These are phyloP conservation scores for Astyanax mexicanus DNA, from an alignment of 2,797 vertebrate genomes.

Conservation along the genomic window DNA sequence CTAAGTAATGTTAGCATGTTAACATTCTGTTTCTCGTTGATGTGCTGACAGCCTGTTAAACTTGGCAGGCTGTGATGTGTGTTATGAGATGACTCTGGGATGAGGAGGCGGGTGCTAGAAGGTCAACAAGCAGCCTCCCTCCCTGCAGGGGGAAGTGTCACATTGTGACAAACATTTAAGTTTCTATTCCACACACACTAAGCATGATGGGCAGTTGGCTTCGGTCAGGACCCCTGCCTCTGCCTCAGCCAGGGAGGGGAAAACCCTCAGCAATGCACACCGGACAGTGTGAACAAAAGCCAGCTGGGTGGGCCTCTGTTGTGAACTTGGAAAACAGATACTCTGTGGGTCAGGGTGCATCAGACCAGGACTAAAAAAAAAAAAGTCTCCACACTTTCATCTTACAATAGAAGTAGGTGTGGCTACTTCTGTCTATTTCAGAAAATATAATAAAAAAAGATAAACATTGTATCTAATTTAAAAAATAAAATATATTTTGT, in stretches of 20 bases:
- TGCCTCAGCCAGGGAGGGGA: conserved; percentile 1
- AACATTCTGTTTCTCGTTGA: conserved; percentile 20
- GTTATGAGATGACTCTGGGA: conserved; percentile 32
- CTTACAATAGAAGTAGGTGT: neutral
- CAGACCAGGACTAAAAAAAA: neutral
- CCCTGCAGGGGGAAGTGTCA: conserved; percentile 28
- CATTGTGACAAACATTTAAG: conserved; percentile 36
- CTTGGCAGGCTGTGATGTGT: conserved; percentile 47
- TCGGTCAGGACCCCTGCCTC: conserved; percentile 8
- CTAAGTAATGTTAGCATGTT: conserved; percentile 8
- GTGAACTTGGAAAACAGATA: conserved; percentile 32
- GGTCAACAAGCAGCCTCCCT: conserved; percentile 40
- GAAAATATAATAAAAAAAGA: neutral
- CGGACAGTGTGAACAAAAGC: conserved; percentile 25
- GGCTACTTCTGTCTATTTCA: neutral
- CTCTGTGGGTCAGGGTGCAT: conserved; percentile 10
- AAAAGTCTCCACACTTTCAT: neutral
- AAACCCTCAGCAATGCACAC: neutral
- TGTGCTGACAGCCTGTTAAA: conserved; percentile 43
- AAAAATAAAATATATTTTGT: too few relatives aligned
- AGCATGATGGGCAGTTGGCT: conserved; percentile 43
- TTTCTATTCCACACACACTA: conserved; percentile 47
- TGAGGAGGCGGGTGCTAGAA: conserved; percentile 18
- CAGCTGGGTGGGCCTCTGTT: neutral
- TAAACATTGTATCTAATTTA: too few relatives aligned